Conservation (phyloP, 2,888 invertebrate genomes). For the Drosophila tanythrix region DNA sequence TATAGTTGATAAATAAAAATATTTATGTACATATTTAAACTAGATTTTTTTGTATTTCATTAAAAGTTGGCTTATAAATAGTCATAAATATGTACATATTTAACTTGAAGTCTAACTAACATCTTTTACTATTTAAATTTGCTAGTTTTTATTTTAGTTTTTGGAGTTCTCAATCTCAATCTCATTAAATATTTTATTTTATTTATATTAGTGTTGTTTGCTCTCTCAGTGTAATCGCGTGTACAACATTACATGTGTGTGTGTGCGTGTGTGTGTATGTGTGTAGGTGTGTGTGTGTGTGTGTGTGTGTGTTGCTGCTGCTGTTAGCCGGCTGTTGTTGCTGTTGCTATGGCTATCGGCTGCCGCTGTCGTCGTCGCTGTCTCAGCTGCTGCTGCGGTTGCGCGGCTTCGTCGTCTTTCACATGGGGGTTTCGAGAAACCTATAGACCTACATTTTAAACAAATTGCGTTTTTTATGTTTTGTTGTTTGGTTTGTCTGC, state of each 20-base stretch:
- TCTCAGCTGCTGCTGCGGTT: constrained; percentile 32
- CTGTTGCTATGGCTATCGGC: constrained; percentile 22
- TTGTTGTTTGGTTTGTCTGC: constrained; percentile 31
- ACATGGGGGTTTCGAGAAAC: constrained; percentile 82
- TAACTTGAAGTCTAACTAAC: not conserved
- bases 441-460: constrained; percentile 84
- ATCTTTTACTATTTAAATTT: not conserved
- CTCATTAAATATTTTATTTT: not conserved
- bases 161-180: not conserved
- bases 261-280: not conserved
- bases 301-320: constrained; percentile 37
- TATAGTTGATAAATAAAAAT: not conserved
- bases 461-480: constrained; percentile 76
- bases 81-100: not conserved
- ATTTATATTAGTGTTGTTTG: not conserved
- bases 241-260: constrained; percentile 52
- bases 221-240: constrained; percentile 65
- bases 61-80: not conserved
- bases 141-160: not conserved
- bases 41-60: not conserved
- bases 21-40: not conserved
- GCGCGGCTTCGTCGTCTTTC: constrained; percentile 60
- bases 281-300: constrained; percentile 3
- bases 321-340: constrained; percentile 55
- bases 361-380: constrained; percentile 15